Conservation (phyloP, 2,797 vertebrate genomes). For the Selene dorsalis region DNA sequence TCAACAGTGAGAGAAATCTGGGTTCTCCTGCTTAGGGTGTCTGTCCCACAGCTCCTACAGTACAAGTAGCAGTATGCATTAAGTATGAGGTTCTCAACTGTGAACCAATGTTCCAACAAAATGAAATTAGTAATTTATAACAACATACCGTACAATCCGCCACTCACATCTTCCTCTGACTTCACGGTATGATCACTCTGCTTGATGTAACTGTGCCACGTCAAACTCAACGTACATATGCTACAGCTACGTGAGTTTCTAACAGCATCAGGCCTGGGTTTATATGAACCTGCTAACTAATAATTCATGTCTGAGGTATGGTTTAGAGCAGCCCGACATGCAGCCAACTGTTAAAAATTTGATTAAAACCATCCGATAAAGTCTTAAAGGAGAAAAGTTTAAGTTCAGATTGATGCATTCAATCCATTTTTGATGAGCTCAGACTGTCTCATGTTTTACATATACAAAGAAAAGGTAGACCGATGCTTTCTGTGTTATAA, state of each 20-base stretch:
- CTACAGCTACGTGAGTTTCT: background rate
- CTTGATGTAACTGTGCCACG: constrained; percentile 7
- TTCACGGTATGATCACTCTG: background rate
- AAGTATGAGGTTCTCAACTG: constrained; percentile 18
- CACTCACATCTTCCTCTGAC: background rate
- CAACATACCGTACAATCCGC: background rate
- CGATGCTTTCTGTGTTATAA: background rate
- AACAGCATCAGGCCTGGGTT: background rate
- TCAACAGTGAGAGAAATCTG: constrained; percentile 9
- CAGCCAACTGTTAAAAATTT: background rate
- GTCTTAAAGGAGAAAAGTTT: background rate
- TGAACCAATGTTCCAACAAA: constrained; percentile 30
- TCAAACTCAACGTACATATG: background rate
- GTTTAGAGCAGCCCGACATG: background rate
- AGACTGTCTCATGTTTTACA: background rate
- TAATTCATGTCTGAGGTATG: background rate
- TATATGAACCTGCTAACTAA: background rate
- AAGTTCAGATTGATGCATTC: background rate
- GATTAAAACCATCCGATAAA: background rate
- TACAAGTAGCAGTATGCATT: constrained; percentile 28
- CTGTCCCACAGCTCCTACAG: background rate
- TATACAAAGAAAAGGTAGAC: background rate
- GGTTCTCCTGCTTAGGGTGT: constrained; percentile 15
- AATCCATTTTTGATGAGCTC: background rate
- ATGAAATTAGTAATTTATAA: constrained; percentile 42